phyloP scores from a whole-genome alignment of 2,888 invertebrate genomes.

The Myopa testacea region DNA sequence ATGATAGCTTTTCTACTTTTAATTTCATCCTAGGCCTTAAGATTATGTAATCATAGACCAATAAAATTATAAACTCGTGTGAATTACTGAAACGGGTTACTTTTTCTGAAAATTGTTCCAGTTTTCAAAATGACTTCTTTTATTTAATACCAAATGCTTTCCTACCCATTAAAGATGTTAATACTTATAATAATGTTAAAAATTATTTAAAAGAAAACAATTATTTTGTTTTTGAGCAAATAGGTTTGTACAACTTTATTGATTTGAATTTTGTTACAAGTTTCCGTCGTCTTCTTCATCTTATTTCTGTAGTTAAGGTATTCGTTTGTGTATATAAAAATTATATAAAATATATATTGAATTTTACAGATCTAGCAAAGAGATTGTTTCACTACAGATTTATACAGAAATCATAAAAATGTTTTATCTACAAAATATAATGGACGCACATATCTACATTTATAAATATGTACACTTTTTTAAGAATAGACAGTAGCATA shows the following conservation, averaged over 20 bases:
- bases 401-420: conserved; percentile 38
- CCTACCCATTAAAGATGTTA: no score
- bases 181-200: no score
- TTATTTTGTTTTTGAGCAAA: conserved; percentile 60
- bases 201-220: conserved; percentile 3
- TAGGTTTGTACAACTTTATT: conserved; percentile 67
- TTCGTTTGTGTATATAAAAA: conserved; percentile 1
- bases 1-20: no score
- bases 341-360: conserved; percentile 24
- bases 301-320: conserved; percentile 30
- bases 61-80: no score
- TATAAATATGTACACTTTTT: background rate
- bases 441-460: background rate
- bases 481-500: background rate
- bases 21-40: no score
- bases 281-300: conserved; percentile 4
- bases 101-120: no score
- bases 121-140: no score
- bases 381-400: conserved; percentile 56
- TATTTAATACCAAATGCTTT: no score
- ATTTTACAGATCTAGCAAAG: conserved; percentile 57
- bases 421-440: background rate
- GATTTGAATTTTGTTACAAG: conserved; percentile 46
- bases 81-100: no score
- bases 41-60: no score